Base-by-base conservation (phyloP, 2,113 vertebrate species). In the Rhizomys pruinosus region DNA sequence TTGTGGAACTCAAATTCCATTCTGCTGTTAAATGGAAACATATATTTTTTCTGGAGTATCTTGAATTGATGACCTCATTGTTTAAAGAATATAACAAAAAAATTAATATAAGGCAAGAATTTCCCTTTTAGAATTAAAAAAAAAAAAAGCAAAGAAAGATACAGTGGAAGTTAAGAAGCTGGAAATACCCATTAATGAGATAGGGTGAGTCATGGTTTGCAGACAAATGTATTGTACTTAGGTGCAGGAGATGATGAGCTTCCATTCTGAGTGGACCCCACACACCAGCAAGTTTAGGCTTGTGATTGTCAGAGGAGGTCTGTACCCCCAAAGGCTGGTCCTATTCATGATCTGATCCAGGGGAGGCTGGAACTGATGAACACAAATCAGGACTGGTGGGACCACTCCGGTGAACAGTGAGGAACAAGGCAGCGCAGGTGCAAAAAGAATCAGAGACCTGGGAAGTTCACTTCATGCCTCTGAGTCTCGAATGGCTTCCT, bases 21-120 rank as follows among this genome's bases (percentile, higher is more conserved):
- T 98, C 84, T 95, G 96, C 94, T 96, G 84, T 97, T 98, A 98
- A 97, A 97, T 97, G 96, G 98, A 91, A 97, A 97, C 97, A 97
- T 98, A 98, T 77, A 96, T 84, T 93, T 97, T 98, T 82, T 98
- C 94, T 97, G 90, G 97, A 95, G 96, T 92, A 80, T 97, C 80
- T 96, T 98, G 47, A 98, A 98, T 97, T 98, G 97, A 93, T 8
- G 3, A 97, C 80, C 97, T 97, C 96, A 91, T 97, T 97, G 97
- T 57, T 98, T 95, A 96, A 93, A 90, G 97, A 97, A 98, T 98
- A 97, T 98, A 98, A 98, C 98, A 96, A 96, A 97, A 97, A 98
- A 98, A 98, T 98, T 98, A 97, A 98, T 42, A 98, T 98, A 98
- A 97, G 98, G 98, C 79, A 93, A 95, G 95, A 97, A 98, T 98